Percentiles rank a stretch among this genome's conserved stretches.
phyloP scores from a whole-genome alignment of 2,113 vertebrate genomes.

The Sebastes fasciatus region DNA sequence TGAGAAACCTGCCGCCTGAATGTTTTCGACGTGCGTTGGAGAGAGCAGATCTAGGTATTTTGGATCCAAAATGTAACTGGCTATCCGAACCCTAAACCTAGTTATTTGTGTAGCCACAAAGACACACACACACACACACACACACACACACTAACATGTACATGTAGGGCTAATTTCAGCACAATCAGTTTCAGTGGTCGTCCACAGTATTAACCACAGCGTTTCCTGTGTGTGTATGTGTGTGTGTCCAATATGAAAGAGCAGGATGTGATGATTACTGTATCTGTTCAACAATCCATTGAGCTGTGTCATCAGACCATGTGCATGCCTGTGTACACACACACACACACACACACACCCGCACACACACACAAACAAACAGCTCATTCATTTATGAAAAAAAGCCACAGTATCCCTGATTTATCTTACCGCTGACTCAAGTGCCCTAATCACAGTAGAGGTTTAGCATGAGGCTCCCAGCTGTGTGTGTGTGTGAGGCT shows the following conservation, averaged over 20 bases:
- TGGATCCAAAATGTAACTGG: too few species aligned
- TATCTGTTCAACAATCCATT: slow-evolving; percentile 37
- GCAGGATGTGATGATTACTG: slow-evolving; percentile 59
- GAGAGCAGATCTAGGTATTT: too few species aligned
- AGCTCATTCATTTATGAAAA: slow-evolving; percentile 40
- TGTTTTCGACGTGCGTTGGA: too few species aligned
- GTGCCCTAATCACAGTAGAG: slow-evolving; percentile 23
- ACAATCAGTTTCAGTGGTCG: slow-evolving; percentile 25
- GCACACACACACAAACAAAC: slow-evolving; percentile 36
- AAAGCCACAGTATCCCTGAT: slow-evolving; percentile 40
- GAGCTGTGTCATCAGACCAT: slow-evolving; percentile 51
- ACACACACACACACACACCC: slow-evolving; percentile 22
- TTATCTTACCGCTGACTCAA: slow-evolving; percentile 53
- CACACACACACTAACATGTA: background rate
- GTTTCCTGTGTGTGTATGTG: slow-evolving; percentile 62
- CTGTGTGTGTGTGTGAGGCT: slow-evolving; percentile 7
- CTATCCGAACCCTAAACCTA: too few species aligned
- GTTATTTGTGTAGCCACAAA: too few species aligned
- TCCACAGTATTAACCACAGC: slow-evolving; percentile 23
- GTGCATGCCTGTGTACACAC: slow-evolving; percentile 7
- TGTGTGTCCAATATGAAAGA: slow-evolving; percentile 51
- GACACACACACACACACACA: background rate
- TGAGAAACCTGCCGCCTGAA: background rate
- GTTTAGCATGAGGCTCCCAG: slow-evolving; percentile 32
- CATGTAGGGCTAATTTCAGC: background rate